Percentiles rank a stretch among this genome's conserved stretches.
phyloP scores from a whole-genome alignment of 2,888 invertebrate species.

The Hirtodrosophila confusa region DNA sequence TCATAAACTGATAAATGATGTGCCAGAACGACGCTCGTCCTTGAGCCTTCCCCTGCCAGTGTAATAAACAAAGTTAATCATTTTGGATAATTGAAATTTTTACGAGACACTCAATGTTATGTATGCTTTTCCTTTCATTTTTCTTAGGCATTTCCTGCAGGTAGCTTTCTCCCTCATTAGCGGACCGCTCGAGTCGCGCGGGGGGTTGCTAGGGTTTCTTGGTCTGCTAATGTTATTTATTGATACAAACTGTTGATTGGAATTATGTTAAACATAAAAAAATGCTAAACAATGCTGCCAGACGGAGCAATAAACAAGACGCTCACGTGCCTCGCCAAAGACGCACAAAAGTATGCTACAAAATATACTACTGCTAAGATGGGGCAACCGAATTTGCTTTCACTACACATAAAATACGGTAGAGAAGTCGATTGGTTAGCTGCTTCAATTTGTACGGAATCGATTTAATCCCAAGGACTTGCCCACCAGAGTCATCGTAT shows the following conservation, averaged over 20 bases:
- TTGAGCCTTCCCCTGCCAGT: constrained; percentile 16
- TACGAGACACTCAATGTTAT: constrained; percentile 74
- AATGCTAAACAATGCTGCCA: constrained; percentile 29
- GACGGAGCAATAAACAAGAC: constrained; percentile 27
- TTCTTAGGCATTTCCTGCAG: constrained; percentile 32
- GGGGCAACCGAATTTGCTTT: constrained; percentile 7
- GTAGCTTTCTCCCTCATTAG: constrained; percentile 60
- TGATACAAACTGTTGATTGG: constrained; percentile 70
- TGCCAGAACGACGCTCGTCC: constrained; percentile 37
- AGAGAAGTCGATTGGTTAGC: too few species aligned
- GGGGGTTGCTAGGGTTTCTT: neutral
- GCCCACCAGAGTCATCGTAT: too few species aligned
- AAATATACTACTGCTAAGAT: constrained; percentile 36
- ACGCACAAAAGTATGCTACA: constrained; percentile 26
- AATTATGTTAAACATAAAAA: constrained; percentile 53
- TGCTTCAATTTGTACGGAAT: too few species aligned
- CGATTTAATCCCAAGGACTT: too few species aligned
- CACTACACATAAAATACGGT: neutral
- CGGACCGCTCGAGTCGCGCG: constrained; percentile 4
- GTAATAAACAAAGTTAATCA: constrained; percentile 82
- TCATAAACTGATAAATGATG: constrained; percentile 81
- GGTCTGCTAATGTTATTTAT: constrained; percentile 52
- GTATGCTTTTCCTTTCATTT: constrained; percentile 21
- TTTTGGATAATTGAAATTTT: constrained; percentile 82
- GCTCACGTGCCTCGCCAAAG: constrained; percentile 43